A percentile compares a stretch with the other conserved stretches of the same genome.
These are phyloP conservation scores for Sitophilus oryzae DNA, from an alignment of 1,140 invertebrate species.

Conservation along the genomic window DNA sequence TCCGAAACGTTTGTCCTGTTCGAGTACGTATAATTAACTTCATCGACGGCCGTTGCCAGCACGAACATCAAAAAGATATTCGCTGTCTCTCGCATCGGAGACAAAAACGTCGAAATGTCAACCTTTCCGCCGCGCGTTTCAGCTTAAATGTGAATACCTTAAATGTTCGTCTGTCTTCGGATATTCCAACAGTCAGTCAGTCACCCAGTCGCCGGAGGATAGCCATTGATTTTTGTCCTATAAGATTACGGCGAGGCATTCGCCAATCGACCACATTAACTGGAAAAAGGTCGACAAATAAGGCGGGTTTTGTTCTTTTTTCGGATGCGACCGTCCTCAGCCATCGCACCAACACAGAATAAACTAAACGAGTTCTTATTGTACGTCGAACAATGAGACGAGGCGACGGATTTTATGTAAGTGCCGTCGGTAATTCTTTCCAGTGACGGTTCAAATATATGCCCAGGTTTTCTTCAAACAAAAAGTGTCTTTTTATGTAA, in stretches of 20 bases:
- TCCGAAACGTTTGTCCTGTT: constrained; percentile 5
- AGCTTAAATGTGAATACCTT: constrained; percentile 34
- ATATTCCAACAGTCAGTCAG: constrained; percentile 28
- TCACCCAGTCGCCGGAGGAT: no score
- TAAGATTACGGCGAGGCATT: constrained; percentile 33
- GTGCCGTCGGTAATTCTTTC: no score
- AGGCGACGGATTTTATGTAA: neutral
- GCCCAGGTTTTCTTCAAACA: no score
- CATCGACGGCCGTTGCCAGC: constrained; percentile 6
- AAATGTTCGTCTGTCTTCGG: constrained; percentile 30
- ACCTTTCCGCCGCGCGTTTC: constrained; percentile 30
- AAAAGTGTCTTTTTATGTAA: no score
- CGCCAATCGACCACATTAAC: constrained; percentile 29
- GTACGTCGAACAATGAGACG: neutral
- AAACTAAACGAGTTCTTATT: constrained; percentile 2
- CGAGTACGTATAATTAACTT: neutral
- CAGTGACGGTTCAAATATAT: no score
- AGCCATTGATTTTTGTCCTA: constrained; percentile 34
- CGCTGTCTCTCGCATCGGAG: neutral
- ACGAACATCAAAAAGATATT: constrained; percentile 9
- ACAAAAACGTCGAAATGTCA: constrained; percentile 30
- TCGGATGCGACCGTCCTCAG: no score
- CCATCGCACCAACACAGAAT: neutral
- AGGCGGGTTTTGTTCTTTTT: constrained; percentile 25
- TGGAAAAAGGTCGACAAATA: constrained; percentile 30